Conservation (phyloP, 2,113 vertebrate species). For the Danio rerio region GRCz12tu NC_133187.1:4728001-4728500, state of each 20-base stretch:
- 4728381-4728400: not conserved
- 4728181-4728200: not conserved
- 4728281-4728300: not conserved
- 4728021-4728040: not conserved
- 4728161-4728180: not conserved
- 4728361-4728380: not conserved
- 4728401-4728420: conserved; percentile 58
- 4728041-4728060: not conserved
- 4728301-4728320: not conserved
- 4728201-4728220: not conserved
- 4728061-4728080: not conserved
- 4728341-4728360: not conserved
- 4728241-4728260: not conserved
- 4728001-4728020: conserved; percentile 1
- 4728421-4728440: conserved; percentile 54
- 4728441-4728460: conserved; percentile 59
- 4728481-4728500: conserved; percentile 59
- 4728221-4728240: not conserved
- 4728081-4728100: not conserved
- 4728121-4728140: not conserved
- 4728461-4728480: conserved; percentile 31
- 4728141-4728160: not conserved
- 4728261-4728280: not conserved
- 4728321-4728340: not conserved
- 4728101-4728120: not conserved